phyloP scores from a whole-genome alignment of 2,888 invertebrate genomes.

The Pristionchus maxplancki region DNA sequence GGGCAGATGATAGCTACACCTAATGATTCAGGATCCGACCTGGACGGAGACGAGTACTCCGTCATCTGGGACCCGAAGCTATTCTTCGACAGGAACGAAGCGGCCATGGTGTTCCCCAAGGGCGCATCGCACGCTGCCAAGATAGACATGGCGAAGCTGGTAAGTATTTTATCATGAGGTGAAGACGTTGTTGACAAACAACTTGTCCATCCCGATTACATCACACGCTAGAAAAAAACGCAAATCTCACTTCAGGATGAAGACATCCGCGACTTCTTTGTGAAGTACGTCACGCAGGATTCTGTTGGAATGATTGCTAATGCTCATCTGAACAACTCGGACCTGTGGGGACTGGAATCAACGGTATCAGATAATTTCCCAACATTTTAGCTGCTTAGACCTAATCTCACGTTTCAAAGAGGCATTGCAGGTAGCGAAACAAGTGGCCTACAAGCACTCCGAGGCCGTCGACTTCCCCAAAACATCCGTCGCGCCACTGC shows the following conservation, averaged over 20 bases:
- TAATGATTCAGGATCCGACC: constrained; percentile 62
- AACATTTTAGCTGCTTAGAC: not conserved
- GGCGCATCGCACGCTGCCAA: not conserved
- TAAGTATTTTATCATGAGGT: not conserved
- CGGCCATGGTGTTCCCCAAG: constrained; percentile 53
- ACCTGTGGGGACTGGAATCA: constrained; percentile 73
- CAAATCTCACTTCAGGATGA: no score
- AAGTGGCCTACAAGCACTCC: constrained; percentile 74
- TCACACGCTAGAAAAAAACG: no score
- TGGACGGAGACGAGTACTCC: constrained; percentile 78
- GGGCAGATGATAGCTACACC: no score
- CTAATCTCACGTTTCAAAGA: not conserved
- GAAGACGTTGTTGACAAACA: not conserved
- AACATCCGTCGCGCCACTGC: constrained; percentile 69
- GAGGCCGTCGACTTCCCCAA: constrained; percentile 78
- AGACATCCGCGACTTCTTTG: constrained; percentile 73
- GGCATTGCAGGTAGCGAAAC: not conserved
- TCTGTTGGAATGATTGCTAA: constrained; percentile 76
- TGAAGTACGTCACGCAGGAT: constrained; percentile 76
- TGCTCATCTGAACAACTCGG: constrained; percentile 77
- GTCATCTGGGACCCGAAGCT: constrained; percentile 71
- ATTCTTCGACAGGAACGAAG: constrained; percentile 62
- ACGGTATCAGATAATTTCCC: constrained; percentile 58
- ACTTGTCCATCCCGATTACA: no score
- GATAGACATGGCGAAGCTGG: constrained; percentile 22